phyloP scores from a whole-genome alignment of 2,797 vertebrate genomes.

The Spizella passerina region DNA sequence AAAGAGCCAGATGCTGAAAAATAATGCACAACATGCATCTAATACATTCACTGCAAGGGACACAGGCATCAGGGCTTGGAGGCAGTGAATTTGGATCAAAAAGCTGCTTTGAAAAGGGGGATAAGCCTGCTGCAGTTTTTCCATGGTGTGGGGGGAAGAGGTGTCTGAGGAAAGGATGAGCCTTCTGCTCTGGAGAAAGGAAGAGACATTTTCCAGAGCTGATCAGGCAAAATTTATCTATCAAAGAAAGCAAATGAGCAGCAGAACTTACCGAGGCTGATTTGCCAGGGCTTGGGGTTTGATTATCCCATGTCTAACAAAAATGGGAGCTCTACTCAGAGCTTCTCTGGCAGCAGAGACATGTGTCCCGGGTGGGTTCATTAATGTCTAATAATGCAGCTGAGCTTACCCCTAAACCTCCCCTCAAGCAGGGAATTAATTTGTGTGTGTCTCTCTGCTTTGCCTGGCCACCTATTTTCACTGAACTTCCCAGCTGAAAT shows the following conservation, averaged over 20 bases:
- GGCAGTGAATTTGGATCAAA: background rate
- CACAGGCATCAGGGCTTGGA: background rate
- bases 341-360: background rate
- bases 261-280: background rate
- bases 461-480: background rate
- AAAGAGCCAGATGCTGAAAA: background rate
- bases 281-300: background rate
- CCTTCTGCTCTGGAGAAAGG: background rate
- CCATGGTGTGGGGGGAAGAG: background rate
- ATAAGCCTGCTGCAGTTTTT: background rate
- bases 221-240: background rate
- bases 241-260: background rate
- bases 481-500: background rate
- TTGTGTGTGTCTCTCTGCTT: background rate
- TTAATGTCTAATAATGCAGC: slow-evolving; percentile 19
- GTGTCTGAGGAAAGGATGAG: background rate
- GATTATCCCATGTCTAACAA: background rate
- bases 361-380: background rate
- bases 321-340: background rate
- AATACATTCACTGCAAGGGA: background rate
- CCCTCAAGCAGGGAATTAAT: slow-evolving; percentile 1
- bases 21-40: too few relatives aligned
- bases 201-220: background rate
- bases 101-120: background rate
- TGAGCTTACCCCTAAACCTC: background rate